Evolutionary conservation across 2,888 invertebrate species (phyloP).

Genomic region (Drosophila pegasa): DNA sequence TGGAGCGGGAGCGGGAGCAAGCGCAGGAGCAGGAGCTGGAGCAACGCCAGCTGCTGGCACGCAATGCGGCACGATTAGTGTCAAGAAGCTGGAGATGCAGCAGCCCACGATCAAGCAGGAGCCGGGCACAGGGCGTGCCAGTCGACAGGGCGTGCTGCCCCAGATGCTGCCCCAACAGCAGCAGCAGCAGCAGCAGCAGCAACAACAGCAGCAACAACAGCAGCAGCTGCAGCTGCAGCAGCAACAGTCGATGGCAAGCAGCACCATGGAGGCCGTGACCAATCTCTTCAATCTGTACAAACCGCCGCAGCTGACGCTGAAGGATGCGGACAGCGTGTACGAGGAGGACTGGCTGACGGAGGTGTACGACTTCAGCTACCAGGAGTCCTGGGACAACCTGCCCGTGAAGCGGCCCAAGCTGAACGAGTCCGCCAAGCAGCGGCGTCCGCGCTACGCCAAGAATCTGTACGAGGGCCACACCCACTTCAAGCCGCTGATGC

Average conservation of each 20-base stretch:
- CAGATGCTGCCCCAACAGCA: conserved; percentile 8
- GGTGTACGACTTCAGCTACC: conserved; percentile 94
- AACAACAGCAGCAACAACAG: conserved; percentile 40
- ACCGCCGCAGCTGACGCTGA: conserved; percentile 91
- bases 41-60: conserved; percentile 20
- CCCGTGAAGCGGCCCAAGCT: conserved; percentile 95
- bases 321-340: conserved; percentile 91
- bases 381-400: conserved; percentile 95
- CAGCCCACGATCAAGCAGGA: conserved; percentile 66
- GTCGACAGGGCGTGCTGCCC: not conserved
- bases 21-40: conserved; percentile 28
- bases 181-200: conserved; percentile 24
- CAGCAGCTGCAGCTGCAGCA: conserved; percentile 43
- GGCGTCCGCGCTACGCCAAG: conserved; percentile 83
- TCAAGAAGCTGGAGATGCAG: conserved; percentile 82
- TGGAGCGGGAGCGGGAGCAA: not conserved
- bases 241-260: conserved; percentile 20
- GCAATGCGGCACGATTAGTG: conserved; percentile 81
- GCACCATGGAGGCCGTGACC: conserved; percentile 73
- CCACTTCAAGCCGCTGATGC: conserved; percentile 85
- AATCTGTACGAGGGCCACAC: conserved; percentile 88
- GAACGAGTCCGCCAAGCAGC: conserved; percentile 85
- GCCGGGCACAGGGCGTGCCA: conserved; percentile 40
- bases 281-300: conserved; percentile 86
- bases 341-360: conserved; percentile 93